Percentiles rank a stretch among this genome's conserved stretches.
These are phyloP conservation scores for Pomatorhinus ruficollis DNA, from an alignment of 2,113 vertebrate species.

Conservation along the genomic window DNA sequence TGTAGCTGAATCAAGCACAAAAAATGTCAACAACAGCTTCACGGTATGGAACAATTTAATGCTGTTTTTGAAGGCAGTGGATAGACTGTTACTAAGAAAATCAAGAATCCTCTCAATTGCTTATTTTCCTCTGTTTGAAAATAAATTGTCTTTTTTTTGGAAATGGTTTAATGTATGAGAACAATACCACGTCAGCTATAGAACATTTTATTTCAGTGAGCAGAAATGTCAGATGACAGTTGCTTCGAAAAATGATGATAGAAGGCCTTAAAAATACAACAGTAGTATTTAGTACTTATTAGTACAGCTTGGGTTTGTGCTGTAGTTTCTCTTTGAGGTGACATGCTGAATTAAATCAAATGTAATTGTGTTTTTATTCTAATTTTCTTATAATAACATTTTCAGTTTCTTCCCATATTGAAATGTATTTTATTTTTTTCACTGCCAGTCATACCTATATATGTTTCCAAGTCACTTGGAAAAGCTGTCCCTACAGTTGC, in stretches of 20 bases:
- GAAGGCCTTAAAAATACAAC: neutral
- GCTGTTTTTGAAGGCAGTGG: neutral
- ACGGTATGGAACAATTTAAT: conserved; percentile 82
- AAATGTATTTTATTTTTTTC: neutral
- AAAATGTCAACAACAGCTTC: conserved; percentile 99
- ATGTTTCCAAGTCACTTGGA: neutral
- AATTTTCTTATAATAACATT: neutral
- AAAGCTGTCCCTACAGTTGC: neutral
- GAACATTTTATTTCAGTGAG: neutral
- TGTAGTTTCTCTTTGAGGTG: neutral
- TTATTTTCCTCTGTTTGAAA: neutral
- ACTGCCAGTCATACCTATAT: neutral
- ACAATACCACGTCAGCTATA: neutral
- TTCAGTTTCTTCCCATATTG: neutral
- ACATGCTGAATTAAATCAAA: neutral
- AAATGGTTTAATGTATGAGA: neutral
- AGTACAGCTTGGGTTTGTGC: neutral
- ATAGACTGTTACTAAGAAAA: neutral
- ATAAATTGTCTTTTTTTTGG: neutral
- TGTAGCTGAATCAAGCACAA: conserved; percentile 97
- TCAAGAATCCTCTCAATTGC: neutral
- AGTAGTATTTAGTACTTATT: neutral
- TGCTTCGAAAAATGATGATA: neutral
- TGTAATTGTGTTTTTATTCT: neutral
- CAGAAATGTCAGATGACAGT: neutral